Evolutionary conservation across 2,888 invertebrate species (phyloP), one percentile per base, ranked within the genome.

Genomic region (Pinctada fucata): DNA sequence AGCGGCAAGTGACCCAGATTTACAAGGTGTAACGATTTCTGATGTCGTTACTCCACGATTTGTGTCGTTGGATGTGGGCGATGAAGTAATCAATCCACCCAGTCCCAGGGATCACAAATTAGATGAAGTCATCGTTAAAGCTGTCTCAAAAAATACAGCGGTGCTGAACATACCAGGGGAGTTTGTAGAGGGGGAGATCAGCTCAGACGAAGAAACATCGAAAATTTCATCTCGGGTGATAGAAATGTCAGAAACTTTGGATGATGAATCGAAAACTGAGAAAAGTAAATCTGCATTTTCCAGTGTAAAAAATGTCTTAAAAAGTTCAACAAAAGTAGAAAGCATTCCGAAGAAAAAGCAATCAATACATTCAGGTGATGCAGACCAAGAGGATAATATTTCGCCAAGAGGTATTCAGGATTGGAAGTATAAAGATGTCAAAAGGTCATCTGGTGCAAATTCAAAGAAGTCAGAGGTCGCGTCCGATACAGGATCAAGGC

Each of bases 1-100:
- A 76, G 85, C 88, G 48, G 82, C 81, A 8, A 88, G 88, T 82
- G 84, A 87, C 73, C 83, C 87, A 66, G 87, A 88, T 72, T 81
- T 88, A 5, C 70, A 79, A 51, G 76, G 72, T 3, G 80, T 82
- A 0, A 70, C 73, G 0, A 58, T 82, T 5, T 70, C 68, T 5
- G 66, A 72, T 3, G 75, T 66, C 10, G 45, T 65, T n/a, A 66
- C 72, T 8, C 72, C 72, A 45, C 58, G 65, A 10, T 70, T 72
- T 45, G 63, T 74, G 51, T 63, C 68, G 52, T 51, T 76, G 47
- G 76, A 76, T 47, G 58, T 70, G 67, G 76, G 68, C 49, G 76
- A 64, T 65, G 68, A 79, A 50, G 58, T 10, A 58, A 10, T 58
- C 6, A 6, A 13, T 58, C 58, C 58, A 58, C 58, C 6, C 8